These are phyloP conservation scores for Ophion ellenae DNA, from an alignment of 2,888 invertebrate genomes.

Conservation along the genomic window DNA sequence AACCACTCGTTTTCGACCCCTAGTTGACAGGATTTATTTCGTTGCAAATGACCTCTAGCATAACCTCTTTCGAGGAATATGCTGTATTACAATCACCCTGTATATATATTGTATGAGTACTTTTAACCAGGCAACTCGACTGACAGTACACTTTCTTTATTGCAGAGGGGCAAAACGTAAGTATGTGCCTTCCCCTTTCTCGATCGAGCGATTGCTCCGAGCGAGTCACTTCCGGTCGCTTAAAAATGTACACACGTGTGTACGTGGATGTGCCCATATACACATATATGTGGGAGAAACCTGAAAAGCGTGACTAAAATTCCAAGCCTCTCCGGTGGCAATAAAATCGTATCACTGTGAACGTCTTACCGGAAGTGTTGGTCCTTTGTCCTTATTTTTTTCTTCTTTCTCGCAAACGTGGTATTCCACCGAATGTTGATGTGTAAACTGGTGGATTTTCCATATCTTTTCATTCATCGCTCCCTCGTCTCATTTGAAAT, in stretches of 20 bases:
- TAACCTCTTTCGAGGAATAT: no score
- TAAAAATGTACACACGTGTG: conserved; percentile 1
- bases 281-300: conserved; percentile 18
- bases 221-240: conserved; percentile 61
- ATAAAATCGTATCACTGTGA: conserved; percentile 29
- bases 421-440: neutral
- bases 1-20: no score
- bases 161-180: neutral
- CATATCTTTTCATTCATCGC: no score
- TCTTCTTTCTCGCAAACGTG: neutral
- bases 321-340: conserved; percentile 29
- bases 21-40: no score
- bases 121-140: conserved; percentile 25
- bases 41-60: no score
- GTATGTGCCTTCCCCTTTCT: conserved; percentile 30
- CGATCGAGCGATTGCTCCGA: conserved; percentile 37
- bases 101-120: conserved; percentile 17
- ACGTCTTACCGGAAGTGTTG: conserved; percentile 26
- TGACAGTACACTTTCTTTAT: conserved; percentile 42
- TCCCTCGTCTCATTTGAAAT: no score
- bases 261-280: conserved; percentile 21
- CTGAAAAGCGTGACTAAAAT: conserved; percentile 63
- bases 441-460: neutral
- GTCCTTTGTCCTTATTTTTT: conserved; percentile 25
- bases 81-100: no score